A percentile compares a stretch with the other conserved stretches of the same genome.
Conservation (phyloP, 2,113 vertebrate species). For the Halcyon malimbica region DNA sequence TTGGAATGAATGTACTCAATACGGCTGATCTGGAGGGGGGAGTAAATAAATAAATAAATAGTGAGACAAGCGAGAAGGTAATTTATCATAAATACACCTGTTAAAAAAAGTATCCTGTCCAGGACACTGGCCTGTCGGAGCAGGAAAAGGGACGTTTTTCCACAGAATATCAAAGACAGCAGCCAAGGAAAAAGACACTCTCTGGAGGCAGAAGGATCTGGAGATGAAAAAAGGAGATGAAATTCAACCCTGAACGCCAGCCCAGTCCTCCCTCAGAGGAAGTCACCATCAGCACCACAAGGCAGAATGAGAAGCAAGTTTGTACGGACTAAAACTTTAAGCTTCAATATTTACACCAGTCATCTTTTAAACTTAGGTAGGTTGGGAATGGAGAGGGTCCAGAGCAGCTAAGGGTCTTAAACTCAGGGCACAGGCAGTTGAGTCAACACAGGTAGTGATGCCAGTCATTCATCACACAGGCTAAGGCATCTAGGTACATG, state of each 20-base stretch:
- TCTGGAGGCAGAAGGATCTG: background rate
- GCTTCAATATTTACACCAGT: background rate
- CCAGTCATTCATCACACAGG: background rate
- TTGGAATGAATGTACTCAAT: slow-evolving; percentile 99
- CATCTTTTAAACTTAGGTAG: background rate
- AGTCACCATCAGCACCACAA: background rate
- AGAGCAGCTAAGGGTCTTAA: background rate
- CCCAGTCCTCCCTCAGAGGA: background rate
- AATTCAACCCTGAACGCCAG: background rate
- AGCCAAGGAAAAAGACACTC: background rate
- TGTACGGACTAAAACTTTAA: background rate
- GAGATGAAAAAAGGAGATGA: background rate
- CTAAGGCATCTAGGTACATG: background rate
- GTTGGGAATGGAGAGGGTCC: background rate
- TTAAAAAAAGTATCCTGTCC: background rate
- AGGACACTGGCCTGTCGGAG: background rate
- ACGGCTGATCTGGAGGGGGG: slow-evolving; percentile 86
- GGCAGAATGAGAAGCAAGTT: background rate
- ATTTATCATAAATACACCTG: background rate
- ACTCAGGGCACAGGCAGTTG: background rate
- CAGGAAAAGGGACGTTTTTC: background rate
- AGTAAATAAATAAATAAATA: background rate
- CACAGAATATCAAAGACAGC: background rate
- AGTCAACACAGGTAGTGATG: background rate
- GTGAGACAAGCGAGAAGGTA: background rate